These are phyloP conservation scores for Resseliella maxima DNA, from an alignment of 2,888 invertebrate species.

Conservation along the genomic window DNA sequence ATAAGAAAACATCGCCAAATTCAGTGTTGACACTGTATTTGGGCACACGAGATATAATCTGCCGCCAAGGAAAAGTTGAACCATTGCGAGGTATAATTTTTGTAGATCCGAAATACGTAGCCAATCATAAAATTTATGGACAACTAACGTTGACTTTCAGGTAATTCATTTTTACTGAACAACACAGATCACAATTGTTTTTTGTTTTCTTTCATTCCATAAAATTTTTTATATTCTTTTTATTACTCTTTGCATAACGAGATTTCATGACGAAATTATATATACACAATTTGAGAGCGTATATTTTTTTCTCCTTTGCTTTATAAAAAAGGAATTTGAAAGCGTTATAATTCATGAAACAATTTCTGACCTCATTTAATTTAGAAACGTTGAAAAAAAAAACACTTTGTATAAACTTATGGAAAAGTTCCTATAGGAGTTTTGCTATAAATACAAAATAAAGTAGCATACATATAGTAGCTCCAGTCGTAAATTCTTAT, in stretches of 20 bases:
- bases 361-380: conserved; percentile 1
- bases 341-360: not conserved
- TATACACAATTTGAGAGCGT: not conserved
- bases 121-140: conserved; percentile 78
- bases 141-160: conserved; percentile 90
- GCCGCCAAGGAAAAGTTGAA: conserved; percentile 78
- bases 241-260: not conserved
- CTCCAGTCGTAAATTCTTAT: no score
- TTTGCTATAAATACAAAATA: no score
- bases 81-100: conserved; percentile 88
- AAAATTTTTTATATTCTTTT: not conserved
- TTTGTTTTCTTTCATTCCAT: not conserved
- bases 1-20: conserved; percentile 86
- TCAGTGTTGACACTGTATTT: conserved; percentile 83
- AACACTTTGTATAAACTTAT: no score
- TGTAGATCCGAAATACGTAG: conserved; percentile 78
- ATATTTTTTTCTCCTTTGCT: not conserved
- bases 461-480: no score
- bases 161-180: conserved; percentile 66
- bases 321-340: not conserved
- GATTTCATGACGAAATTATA: not conserved
- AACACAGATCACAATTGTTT: no score
- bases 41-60: conserved; percentile 80
- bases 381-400: no score
- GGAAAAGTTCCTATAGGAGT: no score